Evolutionary conservation across 2,888 invertebrate genomes (phyloP).

Genomic region (Thysanoteuthis rhombus): DNA sequence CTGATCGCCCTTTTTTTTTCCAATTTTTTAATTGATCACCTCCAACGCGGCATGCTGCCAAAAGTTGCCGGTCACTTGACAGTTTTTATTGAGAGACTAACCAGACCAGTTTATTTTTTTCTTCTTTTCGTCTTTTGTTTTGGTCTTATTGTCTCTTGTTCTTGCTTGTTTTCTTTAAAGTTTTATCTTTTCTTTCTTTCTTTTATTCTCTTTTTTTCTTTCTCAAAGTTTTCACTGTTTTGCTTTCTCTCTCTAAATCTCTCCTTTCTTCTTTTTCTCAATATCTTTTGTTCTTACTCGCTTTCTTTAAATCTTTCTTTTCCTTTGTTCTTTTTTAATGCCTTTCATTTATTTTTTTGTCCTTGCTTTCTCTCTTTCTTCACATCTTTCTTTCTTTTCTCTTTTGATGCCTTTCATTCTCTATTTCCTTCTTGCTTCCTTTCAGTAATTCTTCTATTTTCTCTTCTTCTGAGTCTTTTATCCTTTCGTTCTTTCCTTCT

Average conservation of each 20-base stretch:
- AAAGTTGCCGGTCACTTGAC: too few species aligned
- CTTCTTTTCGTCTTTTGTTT: too few species aligned
- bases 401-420: not conserved
- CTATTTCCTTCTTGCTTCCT: not conserved
- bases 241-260: not conserved
- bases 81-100: too few species aligned
- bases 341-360: not conserved
- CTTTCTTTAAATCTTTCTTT: not conserved
- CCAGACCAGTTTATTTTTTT: too few species aligned
- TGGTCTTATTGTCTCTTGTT: not conserved
- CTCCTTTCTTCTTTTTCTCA: not conserved
- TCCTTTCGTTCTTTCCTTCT: not conserved
- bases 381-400: not conserved
- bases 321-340: not conserved
- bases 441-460: not conserved
- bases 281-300: not conserved
- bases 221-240: not conserved
- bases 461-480: too few species aligned
- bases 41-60: too few species aligned
- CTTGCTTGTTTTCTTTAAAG: not conserved
- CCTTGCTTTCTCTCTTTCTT: not conserved
- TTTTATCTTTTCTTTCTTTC: not conserved
- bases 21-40: too few species aligned
- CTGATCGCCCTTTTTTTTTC: too few species aligned
- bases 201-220: not conserved